Percentiles rank a stretch among this genome's conserved stretches.
Conservation (phyloP, 2,113 vertebrate genomes). For the Corvus cornix region DNA sequence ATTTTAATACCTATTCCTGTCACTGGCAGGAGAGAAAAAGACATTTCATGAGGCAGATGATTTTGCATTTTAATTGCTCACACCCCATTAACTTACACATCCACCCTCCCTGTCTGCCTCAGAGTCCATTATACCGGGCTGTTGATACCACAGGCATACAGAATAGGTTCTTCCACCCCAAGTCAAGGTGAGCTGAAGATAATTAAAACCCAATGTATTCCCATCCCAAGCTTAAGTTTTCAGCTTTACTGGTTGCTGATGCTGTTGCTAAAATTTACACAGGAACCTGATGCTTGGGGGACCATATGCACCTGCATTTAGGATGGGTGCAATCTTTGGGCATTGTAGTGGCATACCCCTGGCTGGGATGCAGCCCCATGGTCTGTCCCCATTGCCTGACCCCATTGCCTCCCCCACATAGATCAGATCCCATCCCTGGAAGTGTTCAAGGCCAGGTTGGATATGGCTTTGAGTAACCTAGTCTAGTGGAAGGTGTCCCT, state of each 20-base stretch:
- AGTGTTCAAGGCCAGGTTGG: rapidly evolving
- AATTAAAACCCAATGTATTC: neutral
- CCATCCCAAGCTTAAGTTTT: neutral
- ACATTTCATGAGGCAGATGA: neutral
- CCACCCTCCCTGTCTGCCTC: neutral
- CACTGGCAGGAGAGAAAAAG: neutral
- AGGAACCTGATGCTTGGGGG: rapidly evolving
- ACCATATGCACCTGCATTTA: neutral
- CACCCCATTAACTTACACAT: neutral
- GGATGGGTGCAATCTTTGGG: neutral
- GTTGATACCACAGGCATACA: neutral
- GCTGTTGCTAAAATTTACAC: neutral
- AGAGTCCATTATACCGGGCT: neutral
- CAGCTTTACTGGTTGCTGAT: neutral
- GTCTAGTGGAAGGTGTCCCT: neutral
- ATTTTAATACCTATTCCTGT: neutral
- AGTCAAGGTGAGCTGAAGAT: neutral
- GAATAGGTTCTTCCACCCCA: neutral
- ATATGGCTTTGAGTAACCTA: neutral
- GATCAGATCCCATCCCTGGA: neutral
- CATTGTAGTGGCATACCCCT: rapidly evolving
- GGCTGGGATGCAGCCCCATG: neutral
- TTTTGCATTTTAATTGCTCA: slow-evolving; percentile 8
- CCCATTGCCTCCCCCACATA: rapidly evolving
- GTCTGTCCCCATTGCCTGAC: neutral